A percentile compares a stretch with the other conserved stretches of the same genome.
phyloP scores from a whole-genome alignment of 2,888 invertebrate species.

The Ditula angustiorana region DNA sequence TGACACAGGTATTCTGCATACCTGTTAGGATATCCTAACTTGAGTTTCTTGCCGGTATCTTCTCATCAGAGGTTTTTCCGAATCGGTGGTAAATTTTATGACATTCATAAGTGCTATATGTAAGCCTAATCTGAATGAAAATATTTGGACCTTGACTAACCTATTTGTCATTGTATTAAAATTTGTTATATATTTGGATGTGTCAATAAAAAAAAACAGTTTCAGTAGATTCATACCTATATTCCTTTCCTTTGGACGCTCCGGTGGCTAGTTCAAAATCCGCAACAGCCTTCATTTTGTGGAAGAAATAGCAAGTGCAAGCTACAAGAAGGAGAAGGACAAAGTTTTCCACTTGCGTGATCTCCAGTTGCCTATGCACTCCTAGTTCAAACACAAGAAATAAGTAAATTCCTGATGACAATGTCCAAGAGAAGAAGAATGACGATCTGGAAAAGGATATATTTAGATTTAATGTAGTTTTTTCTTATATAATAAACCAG shows the following conservation, averaged over 20 bases:
- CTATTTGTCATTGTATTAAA: too few relatives aligned
- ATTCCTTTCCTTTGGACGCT: conserved; percentile 76
- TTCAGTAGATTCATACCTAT: conserved; percentile 62
- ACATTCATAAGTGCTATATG: too few relatives aligned
- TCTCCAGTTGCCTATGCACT: conserved; percentile 90
- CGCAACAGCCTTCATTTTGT: conserved; percentile 75
- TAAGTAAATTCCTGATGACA: conserved; percentile 88
- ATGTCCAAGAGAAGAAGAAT: conserved; percentile 91
- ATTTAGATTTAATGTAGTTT: too few relatives aligned
- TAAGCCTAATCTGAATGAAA: too few relatives aligned
- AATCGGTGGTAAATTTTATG: too few relatives aligned
- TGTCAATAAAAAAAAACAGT: background rate
- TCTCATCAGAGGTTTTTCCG: too few relatives aligned
- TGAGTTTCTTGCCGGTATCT: too few relatives aligned
- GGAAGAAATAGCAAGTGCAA: conserved; percentile 73
- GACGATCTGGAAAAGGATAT: conserved; percentile 88
- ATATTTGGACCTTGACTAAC: too few relatives aligned
- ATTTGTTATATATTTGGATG: too few relatives aligned
- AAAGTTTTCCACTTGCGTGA: conserved; percentile 82
- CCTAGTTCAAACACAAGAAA: conserved; percentile 89
- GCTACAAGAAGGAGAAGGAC: conserved; percentile 65
- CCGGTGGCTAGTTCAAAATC: conserved; percentile 75
- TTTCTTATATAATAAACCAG: too few relatives aligned
- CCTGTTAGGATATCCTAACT: too few relatives aligned
- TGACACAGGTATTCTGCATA: too few relatives aligned